Evolutionary conservation across 2,113 vertebrate species (phyloP), one percentile per base, ranked within the genome.

Genomic region (Castor canadensis): DNA sequence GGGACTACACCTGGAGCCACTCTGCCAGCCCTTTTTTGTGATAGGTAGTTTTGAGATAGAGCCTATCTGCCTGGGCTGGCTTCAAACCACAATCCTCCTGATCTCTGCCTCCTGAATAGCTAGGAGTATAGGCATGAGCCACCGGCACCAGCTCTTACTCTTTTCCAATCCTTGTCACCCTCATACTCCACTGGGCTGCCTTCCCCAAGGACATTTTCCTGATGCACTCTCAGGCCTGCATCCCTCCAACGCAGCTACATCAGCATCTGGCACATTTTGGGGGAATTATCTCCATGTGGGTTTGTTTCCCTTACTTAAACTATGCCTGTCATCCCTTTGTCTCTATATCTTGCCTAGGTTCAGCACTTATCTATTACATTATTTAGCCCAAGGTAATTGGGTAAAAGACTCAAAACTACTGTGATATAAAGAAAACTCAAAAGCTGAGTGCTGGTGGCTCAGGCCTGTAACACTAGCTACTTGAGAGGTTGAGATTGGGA

Each of bases 181-280:
- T 69, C 72, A 22, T 35, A 56, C 24, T 26, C 60, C 40, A 54
- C 19, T 0, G 3, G 83, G 45, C 40, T 7, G 16, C 67, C 11
- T 0, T 40, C 20, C 49, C n/a, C 60, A 12, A 67, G 26, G 75
- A 30, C 3, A 11, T 60, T 45, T 73, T 58, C 69, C 56, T 12
- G 24, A 79, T 60, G 24, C 58, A 4, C 1, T 1, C 10, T 9
- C 6, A 24, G 49, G 19, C 10, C 56, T 69, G 24, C n/a, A 3
- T 71, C 87, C n/a, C 60, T 47, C 71, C 47, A 16, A 0, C 26
- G 35, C 2, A 45, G 30, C 62, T 43, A 6, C 11, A 32, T 6
- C 5, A 20, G 13, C 49, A 43, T 0, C 0, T 1, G 3, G 20
- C 13, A 38, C n/a, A 16, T 45, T 45, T 75, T 35, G 40, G 22